A percentile compares a stretch with the other conserved stretches of the same genome.
Evolutionary conservation across 2,888 invertebrate genomes (phyloP).

Genomic region (Trichacis sp.): DNA sequence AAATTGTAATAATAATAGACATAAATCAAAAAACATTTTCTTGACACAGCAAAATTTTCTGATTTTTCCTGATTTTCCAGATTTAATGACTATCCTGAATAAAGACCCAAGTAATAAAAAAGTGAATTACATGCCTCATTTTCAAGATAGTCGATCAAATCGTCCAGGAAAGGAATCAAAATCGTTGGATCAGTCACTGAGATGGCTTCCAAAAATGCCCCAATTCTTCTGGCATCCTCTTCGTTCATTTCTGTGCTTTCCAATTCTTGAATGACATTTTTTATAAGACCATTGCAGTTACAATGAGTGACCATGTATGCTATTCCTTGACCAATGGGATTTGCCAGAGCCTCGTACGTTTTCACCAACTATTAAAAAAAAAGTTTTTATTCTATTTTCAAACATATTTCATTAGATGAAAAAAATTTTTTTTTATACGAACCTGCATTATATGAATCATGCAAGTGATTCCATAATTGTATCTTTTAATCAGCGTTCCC

Average conservation of each 20-base stretch:
- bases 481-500: slow-evolving; percentile 83
- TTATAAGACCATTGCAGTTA: slow-evolving; percentile 77
- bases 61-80: no score
- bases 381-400: no score
- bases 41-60: no score
- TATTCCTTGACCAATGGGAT: slow-evolving; percentile 79
- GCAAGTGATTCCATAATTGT: slow-evolving; percentile 85
- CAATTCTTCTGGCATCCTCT: slow-evolving; percentile 64
- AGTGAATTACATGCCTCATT: slow-evolving; percentile 62
- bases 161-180: slow-evolving; percentile 57
- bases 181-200: slow-evolving; percentile 50
- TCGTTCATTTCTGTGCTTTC: slow-evolving; percentile 77
- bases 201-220: slow-evolving; percentile 59
- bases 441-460: slow-evolving; percentile 77
- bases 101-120: no score
- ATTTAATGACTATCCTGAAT: no score
- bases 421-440: slow-evolving; percentile 11
- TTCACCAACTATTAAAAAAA: slow-evolving; percentile 75
- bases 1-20: no score
- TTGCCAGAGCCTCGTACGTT: slow-evolving; percentile 79
- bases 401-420: no score
- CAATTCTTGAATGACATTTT: slow-evolving; percentile 81
- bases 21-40: no score
- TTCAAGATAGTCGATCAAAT: slow-evolving; percentile 55
- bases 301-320: slow-evolving; percentile 78